Evolutionary conservation across 2,113 vertebrate species (phyloP).

Genomic region (Orthonyx spaldingii): DNA sequence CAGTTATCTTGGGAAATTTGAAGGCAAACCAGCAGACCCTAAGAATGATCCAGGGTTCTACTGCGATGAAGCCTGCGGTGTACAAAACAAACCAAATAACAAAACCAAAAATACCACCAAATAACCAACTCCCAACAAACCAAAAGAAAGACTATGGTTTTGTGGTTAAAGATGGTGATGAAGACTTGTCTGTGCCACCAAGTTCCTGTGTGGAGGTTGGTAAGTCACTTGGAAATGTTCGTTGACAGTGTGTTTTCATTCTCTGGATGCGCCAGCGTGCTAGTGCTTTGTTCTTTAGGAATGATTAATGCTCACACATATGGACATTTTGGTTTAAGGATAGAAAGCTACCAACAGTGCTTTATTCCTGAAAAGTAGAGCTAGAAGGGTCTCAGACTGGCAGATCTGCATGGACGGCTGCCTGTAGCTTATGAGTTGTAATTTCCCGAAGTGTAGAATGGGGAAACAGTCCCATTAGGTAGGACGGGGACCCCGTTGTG

Average conservation of each 20-base stretch:
- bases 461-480: neutral
- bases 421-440: too few species aligned
- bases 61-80: too few species aligned
- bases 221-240: neutral
- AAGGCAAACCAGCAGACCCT: neutral
- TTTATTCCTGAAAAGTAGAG: neutral
- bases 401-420: accelerated
- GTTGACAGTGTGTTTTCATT: accelerated
- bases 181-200: neutral
- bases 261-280: neutral
- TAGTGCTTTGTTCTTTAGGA: neutral
- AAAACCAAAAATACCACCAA: neutral
- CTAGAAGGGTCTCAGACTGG: neutral
- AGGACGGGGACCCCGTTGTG: accelerated
- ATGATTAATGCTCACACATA: neutral
- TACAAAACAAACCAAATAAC: too few species aligned
- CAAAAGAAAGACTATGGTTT: neutral
- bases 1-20: neutral
- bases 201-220: accelerated
- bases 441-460: accelerated
- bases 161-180: neutral
- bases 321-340: accelerated
- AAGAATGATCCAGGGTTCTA: neutral
- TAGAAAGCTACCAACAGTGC: accelerated
- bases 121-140: neutral